Evolutionary conservation across 2,113 vertebrate genomes (phyloP).

Genomic region (Amphiprion ocellaris): DNA sequence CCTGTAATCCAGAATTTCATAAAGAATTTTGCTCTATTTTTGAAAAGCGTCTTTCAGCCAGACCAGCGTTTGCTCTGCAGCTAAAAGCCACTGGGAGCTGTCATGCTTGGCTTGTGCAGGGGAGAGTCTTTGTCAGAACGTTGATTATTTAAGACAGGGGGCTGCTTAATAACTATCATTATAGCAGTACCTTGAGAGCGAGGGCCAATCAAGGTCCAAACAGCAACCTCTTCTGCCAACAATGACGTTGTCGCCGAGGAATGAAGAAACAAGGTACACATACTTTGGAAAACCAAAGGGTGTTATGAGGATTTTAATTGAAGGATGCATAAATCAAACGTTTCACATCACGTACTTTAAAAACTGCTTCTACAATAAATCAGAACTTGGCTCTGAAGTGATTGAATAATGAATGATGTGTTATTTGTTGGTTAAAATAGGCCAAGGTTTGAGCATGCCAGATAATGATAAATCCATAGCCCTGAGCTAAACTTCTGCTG

Average conservation of each 20-base stretch:
- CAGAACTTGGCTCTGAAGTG: slow-evolving; percentile 38
- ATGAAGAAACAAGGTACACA: slow-evolving; percentile 57
- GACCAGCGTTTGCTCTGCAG: background rate
- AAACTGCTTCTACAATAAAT: slow-evolving; percentile 50
- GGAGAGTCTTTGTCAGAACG: slow-evolving; percentile 44
- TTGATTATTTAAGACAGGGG: slow-evolving; percentile 56
- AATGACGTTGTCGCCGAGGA: slow-evolving; percentile 32
- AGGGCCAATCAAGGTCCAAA: slow-evolving; percentile 57
- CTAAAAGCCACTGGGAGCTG: slow-evolving; percentile 12
- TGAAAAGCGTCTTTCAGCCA: background rate
- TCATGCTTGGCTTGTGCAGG: slow-evolving; percentile 29
- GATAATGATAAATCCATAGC: slow-evolving; percentile 60
- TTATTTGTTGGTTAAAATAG: slow-evolving; percentile 60
- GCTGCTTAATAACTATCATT: slow-evolving; percentile 71
- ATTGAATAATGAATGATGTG: slow-evolving; percentile 52
- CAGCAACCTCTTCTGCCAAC: slow-evolving; percentile 47
- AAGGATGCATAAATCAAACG: slow-evolving; percentile 75
- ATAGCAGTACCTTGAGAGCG: slow-evolving; percentile 42
- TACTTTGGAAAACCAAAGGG: slow-evolving; percentile 60
- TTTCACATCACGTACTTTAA: slow-evolving; percentile 44
- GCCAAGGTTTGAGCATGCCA: slow-evolving; percentile 40
- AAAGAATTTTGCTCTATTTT: slow-evolving; percentile 6
- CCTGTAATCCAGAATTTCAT: background rate
- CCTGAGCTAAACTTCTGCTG: slow-evolving; percentile 43
- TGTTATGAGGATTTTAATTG: slow-evolving; percentile 61